Evolutionary conservation across 2,797 vertebrate genomes (phyloP), one percentile per base, ranked within the genome.

Genomic region (Ciconia nigra): DNA sequence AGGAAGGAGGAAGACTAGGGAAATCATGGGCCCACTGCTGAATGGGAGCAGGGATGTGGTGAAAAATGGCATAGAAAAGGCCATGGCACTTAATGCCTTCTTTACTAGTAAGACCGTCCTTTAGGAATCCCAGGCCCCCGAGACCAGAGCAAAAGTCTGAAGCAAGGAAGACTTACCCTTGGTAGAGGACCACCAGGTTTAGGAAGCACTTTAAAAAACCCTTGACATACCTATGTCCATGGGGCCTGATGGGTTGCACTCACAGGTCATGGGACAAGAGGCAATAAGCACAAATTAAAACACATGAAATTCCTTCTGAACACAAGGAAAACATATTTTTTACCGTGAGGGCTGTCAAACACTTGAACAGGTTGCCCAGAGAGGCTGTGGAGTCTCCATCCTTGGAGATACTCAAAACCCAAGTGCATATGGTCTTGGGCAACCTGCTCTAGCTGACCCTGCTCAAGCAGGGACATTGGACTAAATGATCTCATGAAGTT

Each of bases 161-260:
- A 83, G 71, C 29, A 54, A 92, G 42, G 35, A 86, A 74, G 49
- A 52, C 22, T n/a, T 26, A 72, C 8, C 7, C 17, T 62, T 15
- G 16, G 26, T 26, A 44, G 22, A 81, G 7, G 47, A 84, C 25
- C 35, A 70, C 5, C 33, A 59, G 42, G 11, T 66, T 74, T 42
- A 66, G 13, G 10, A 7, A 84, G 31, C 24, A 35, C 41, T 87
- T 58, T 12, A 51, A 37, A 52, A 55, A 8, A 13, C 8, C 2
- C 2, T 20, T 28, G 21, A 52, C 8, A 2, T 26, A 51, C 6
- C 0, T 5, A 52, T 61, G 35, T 24, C 44, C 39, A 17, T 2
- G 13, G 33, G 26, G n/a, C 35, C 33, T 37, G 26, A 83, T 1
- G 15, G 41, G 31, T 4, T 73, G 39, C 33, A 37, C 46, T 73